Conservation (phyloP, 2,888 invertebrate species). For the Syritta pipiens region DNA sequence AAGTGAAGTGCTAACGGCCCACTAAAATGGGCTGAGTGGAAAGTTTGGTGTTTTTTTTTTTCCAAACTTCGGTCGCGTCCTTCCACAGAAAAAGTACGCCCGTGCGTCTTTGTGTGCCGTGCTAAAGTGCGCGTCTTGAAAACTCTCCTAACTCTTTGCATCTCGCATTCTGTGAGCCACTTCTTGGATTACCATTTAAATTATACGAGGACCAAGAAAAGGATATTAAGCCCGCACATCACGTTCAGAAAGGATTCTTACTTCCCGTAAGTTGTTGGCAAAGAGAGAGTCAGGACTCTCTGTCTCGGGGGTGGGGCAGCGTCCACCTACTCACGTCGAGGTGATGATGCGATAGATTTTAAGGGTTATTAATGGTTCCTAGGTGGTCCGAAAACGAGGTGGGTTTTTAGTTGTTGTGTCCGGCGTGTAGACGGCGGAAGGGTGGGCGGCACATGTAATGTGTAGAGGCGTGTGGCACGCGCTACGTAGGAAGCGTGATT, state of each 20-base stretch:
- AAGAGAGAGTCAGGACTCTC: background rate
- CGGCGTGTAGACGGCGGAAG: background rate
- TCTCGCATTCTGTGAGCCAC: slow-evolving; percentile 7
- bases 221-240: slow-evolving; percentile 1
- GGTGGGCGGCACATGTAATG: background rate
- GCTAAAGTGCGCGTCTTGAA: background rate
- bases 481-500: slow-evolving; percentile 22
- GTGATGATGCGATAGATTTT: slow-evolving; percentile 24
- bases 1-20: background rate
- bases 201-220: background rate
- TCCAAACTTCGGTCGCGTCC: background rate
- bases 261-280: slow-evolving; percentile 38
- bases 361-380: slow-evolving; percentile 25
- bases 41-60: too few species aligned
- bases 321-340: background rate
- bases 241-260: slow-evolving; percentile 18
- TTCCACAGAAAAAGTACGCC: background rate
- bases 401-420: background rate
- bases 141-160: slow-evolving; percentile 21
- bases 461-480: background rate
- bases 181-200: slow-evolving; percentile 49
- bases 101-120: slow-evolving; percentile 4
- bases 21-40: slow-evolving; percentile 58
- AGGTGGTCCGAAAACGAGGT: background rate
- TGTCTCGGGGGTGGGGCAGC: background rate